phyloP scores from a whole-genome alignment of 2,113 vertebrate genomes.

The Oncorhynchus nerka region DNA sequence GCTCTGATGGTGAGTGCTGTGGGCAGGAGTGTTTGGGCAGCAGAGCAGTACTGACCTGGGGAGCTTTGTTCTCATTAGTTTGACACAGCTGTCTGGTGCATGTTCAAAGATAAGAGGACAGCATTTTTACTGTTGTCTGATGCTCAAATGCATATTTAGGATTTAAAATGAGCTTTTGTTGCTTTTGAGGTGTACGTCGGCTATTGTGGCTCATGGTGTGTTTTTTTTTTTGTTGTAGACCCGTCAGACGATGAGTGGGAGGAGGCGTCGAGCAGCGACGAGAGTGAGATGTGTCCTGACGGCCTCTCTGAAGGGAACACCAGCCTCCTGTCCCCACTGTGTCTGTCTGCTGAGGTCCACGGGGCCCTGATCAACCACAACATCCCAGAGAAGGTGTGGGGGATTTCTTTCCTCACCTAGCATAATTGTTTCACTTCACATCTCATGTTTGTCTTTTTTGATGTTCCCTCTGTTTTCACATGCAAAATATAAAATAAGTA shows the following conservation, averaged over 20 bases:
- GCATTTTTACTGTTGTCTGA: not conserved
- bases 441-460: too few relatives aligned
- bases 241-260: conserved; percentile 95
- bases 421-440: too few relatives aligned
- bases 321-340: conserved; percentile 86
- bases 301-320: conserved; percentile 71
- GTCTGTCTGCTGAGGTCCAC: conserved; percentile 90
- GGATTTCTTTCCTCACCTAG: too few relatives aligned
- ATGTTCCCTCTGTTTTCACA: too few relatives aligned
- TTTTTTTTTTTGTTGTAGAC: conserved; percentile 63
- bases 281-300: conserved; percentile 85
- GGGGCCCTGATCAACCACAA: conserved; percentile 81
- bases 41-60: conserved; percentile 43
- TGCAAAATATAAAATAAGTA: too few relatives aligned
- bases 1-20: conserved; percentile 83
- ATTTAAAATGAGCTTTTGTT: not conserved
- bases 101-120: conserved; percentile 18
- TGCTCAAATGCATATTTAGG: not conserved
- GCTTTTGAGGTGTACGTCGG: not conserved
- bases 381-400: conserved; percentile 87
- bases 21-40: conserved; percentile 6
- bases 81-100: conserved; percentile 35
- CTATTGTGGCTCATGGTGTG: not conserved
- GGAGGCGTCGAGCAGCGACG: conserved; percentile 92
- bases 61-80: conserved; percentile 24